phyloP scores from a whole-genome alignment of 2,113 vertebrate species.

The Rhegmatorhina hoffmannsi region DNA sequence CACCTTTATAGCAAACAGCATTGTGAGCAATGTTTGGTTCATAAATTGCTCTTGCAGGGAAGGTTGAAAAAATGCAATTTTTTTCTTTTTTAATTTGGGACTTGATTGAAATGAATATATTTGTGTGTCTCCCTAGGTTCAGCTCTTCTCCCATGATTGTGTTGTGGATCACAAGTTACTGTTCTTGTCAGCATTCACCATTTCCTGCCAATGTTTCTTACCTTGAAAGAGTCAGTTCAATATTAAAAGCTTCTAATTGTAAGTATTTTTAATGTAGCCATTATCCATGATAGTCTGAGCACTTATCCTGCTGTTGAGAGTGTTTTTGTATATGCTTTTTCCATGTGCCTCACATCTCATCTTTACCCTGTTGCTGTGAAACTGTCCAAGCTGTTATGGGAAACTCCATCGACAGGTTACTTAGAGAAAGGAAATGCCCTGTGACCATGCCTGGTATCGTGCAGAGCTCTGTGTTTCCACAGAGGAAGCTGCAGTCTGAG shows the following conservation, averaged over 20 bases:
- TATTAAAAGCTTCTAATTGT: neutral
- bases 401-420: neutral
- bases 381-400: neutral
- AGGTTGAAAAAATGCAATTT: neutral
- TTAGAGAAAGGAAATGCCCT: neutral
- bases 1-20: neutral
- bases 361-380: neutral
- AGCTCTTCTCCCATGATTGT: neutral
- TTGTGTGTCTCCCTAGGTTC: neutral
- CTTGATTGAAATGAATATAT: neutral
- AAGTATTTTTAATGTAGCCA: neutral
- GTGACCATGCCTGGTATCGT: neutral
- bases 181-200: neutral
- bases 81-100: neutral
- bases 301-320: neutral
- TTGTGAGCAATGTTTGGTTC: neutral
- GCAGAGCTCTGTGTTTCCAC: neutral
- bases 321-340: neutral
- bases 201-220: neutral
- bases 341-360: accelerated
- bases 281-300: neutral
- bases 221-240: neutral
- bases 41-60: neutral
- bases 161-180: neutral
- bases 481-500: neutral